Conservation (phyloP, 2,113 vertebrate genomes). For the Diadophis punctatus region DNA sequence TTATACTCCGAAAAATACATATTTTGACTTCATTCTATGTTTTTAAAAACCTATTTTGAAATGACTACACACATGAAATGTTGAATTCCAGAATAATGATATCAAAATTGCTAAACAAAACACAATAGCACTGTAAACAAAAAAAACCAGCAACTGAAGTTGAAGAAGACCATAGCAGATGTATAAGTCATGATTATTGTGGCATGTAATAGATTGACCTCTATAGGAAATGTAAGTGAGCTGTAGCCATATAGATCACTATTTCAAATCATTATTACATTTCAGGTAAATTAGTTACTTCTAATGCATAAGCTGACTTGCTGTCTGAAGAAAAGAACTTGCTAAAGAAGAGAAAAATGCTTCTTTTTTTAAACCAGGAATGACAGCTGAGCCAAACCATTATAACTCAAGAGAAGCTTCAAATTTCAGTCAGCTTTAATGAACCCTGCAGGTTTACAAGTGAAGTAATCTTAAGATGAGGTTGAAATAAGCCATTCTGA, state of each 20-base stretch:
- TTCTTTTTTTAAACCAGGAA: too few species aligned
- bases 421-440: background rate
- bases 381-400: background rate
- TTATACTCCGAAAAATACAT: too few species aligned
- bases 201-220: background rate
- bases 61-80: too few species aligned
- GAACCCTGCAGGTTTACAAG: background rate
- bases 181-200: background rate
- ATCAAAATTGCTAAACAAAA: background rate
- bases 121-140: background rate
- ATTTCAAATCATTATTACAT: background rate
- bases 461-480: background rate
- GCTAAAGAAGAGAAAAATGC: background rate
- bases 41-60: background rate
- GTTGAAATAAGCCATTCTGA: background rate
- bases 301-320: background rate
- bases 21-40: background rate
- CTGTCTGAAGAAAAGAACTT: background rate
- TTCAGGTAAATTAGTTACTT: background rate
- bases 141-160: background rate
- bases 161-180: background rate
- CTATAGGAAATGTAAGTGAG: background rate
- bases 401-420: background rate
- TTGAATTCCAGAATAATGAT: background rate
- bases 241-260: background rate